These are phyloP conservation scores for Numenius arquata DNA, from an alignment of 2,113 vertebrate species.

Conservation along the genomic window DNA sequence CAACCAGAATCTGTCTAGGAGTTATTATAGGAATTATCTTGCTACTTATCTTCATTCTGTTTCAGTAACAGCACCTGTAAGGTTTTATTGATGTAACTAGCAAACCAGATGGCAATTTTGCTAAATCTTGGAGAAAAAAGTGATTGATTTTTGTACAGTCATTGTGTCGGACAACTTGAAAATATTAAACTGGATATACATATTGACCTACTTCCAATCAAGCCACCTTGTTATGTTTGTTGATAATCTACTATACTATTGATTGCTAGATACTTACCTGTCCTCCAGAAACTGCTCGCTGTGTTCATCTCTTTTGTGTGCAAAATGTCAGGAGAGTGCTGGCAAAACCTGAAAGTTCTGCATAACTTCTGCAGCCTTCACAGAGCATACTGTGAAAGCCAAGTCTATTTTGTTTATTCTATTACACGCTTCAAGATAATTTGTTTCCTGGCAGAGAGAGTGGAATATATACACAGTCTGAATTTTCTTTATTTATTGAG, in stretches of 20 bases:
- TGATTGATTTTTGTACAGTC: background rate
- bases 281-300: background rate
- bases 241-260: background rate
- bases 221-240: background rate
- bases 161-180: background rate
- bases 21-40: constrained; percentile 7
- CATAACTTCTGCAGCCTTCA: background rate
- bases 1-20: background rate
- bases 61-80: constrained; percentile 16
- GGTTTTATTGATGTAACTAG: constrained; percentile 26
- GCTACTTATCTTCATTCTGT: constrained; percentile 7
- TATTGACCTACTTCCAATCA: background rate
- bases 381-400: background rate
- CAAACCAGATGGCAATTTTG: constrained; percentile 37
- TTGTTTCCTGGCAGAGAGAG: constrained; percentile 6
- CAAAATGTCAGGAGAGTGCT: background rate
- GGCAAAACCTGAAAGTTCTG: background rate
- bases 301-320: background rate
- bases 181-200: background rate
- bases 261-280: background rate
- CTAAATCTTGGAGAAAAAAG: background rate
- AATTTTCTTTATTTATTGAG: constrained; percentile 19
- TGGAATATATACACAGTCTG: background rate
- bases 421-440: background rate
- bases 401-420: constrained; percentile 10